Percentiles rank a stretch among this genome's conserved stretches.
Conservation (phyloP, 2,797 vertebrate species). For the Silurus lanzhouensis region DNA sequence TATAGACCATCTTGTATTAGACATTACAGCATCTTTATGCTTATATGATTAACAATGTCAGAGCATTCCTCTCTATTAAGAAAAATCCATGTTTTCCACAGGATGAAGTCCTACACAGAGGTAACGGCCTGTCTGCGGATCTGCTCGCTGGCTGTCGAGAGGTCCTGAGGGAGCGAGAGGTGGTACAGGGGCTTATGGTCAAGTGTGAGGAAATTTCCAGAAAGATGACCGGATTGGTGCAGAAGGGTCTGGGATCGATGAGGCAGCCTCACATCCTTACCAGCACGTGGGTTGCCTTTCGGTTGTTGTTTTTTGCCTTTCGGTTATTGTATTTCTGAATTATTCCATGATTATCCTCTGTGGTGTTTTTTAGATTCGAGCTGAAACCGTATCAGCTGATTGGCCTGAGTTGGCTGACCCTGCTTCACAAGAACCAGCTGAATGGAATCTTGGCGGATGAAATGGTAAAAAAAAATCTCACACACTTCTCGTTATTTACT, state of each 20-base stretch:
- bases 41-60: background rate
- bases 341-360: background rate
- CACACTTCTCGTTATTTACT: background rate
- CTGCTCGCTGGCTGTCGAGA: conserved; percentile 81
- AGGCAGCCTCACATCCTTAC: conserved; percentile 79
- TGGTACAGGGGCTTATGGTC: conserved; percentile 84
- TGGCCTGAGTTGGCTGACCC: conserved; percentile 83
- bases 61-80: background rate
- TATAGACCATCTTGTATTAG: background rate
- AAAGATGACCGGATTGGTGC: conserved; percentile 78
- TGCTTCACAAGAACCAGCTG: conserved; percentile 81
- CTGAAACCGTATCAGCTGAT: conserved; percentile 87
- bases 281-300: conserved; percentile 68
- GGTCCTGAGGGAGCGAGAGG: conserved; percentile 80
- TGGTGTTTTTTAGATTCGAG: conserved; percentile 70
- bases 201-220: conserved; percentile 83
- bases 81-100: conserved; percentile 53
- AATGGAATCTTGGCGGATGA: conserved; percentile 88
- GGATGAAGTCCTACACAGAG: conserved; percentile 73
- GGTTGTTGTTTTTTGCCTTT: background rate
- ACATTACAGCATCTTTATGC: background rate
- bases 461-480: conserved; percentile 74
- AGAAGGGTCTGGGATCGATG: conserved; percentile 73
- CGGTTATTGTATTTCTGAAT: background rate
- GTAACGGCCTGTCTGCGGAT: conserved; percentile 78